Base-by-base conservation (phyloP, 2,797 vertebrate species). In the Zenarchopterus dispar region DNA sequence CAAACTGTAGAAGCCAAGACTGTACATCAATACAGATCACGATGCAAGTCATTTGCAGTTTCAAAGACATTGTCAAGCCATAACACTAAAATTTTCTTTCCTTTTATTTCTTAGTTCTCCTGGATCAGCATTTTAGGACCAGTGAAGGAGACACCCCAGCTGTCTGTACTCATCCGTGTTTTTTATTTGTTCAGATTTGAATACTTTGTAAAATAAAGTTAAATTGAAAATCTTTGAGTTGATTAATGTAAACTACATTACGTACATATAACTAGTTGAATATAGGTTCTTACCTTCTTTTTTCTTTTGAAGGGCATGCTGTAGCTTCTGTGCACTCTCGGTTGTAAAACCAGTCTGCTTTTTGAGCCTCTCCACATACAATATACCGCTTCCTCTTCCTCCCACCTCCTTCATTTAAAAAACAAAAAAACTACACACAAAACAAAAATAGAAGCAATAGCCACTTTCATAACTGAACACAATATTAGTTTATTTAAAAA, bases 131-230 rank as follows among this genome's bases (percentile, higher is more conserved):
- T 71, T 52, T 26, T 47, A 22, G 22, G 36, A 77, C 44, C 19
- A 44, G 13, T 50, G 56, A 60, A 33, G 19, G 15, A 15, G 5
- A 39, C 13, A 2, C 24, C 13, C 15, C 26, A 61, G 3, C 7
- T 33, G 50, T 36, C 33, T 19, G 18, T 3, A 18, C 22, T 55
- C 23, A 22, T 45, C 15, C 41, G 7, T 43, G 2, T 49, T 64
- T 78, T 81, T 75, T 77, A 67, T 75, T 16, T 28, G 22, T 71
- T 64, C 5, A 64, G 31, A 23, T 66, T 57, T 33, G n/a, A 62
- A 48, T 68, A 54, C 82, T 91, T 87, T 88, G 60, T 85, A 84
- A 82, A 90, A 87, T 88, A 89, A 89, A 89, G 43, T 70, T 0
- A 60, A 75, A 76, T 71, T 21, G 0, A 0, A 56, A 33, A 1